Evolutionary conservation across 1,140 invertebrate genomes (phyloP).

Genomic region (Augochlora pura): DNA sequence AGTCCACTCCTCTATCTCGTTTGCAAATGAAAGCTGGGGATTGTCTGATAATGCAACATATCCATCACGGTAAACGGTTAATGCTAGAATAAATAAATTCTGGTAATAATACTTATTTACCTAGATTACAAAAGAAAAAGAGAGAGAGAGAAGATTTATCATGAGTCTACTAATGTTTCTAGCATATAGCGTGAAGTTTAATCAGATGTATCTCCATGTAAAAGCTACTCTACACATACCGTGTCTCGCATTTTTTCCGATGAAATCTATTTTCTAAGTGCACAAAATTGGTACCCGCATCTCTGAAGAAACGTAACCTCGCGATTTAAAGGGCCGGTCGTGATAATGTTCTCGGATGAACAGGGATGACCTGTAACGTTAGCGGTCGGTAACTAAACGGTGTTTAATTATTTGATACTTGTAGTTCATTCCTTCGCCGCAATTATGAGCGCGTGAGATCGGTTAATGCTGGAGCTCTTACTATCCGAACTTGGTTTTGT

Average conservation of each 20-base stretch:
- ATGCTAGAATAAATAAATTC: constrained; percentile 43
- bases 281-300: constrained; percentile 27
- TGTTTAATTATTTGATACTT: constrained; percentile 51
- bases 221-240: constrained; percentile 8
- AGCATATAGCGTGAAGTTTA: constrained; percentile 24
- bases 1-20: neutral
- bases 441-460: constrained; percentile 16
- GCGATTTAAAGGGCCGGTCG: neutral
- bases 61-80: constrained; percentile 57
- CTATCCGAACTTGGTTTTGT: no score
- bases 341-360: neutral
- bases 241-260: constrained; percentile 8
- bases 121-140: constrained; percentile 14
- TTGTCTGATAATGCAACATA: constrained; percentile 54
- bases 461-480: neutral
- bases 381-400: constrained; percentile 2
- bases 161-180: constrained; percentile 30
- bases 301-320: constrained; percentile 36
- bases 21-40: neutral
- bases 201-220: neutral
- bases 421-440: constrained; percentile 32
- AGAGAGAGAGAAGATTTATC: constrained; percentile 33
- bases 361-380: neutral
- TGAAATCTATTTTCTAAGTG: constrained; percentile 40
- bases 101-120: constrained; percentile 32